Evolutionary conservation across 2,888 invertebrate genomes (phyloP).

Genomic region (Pachliopta kotzebuea): DNA sequence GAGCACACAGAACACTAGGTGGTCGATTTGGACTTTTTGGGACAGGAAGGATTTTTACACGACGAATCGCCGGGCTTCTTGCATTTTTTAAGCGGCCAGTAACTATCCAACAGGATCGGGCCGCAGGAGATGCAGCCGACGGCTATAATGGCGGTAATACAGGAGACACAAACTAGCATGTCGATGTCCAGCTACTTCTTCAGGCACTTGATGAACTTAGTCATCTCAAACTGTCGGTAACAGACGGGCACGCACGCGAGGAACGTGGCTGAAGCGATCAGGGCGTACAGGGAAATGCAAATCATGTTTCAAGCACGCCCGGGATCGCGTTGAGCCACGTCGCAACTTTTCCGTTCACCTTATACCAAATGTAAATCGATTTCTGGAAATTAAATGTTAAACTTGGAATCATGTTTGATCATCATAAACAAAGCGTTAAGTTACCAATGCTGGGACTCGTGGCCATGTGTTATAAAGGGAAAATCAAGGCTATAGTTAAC

Average conservation of each 20-base stretch:
- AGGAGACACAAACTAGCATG: conserved; percentile 57
- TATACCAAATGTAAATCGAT: conserved; percentile 4
- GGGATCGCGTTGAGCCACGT: conserved; percentile 18
- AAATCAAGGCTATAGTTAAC: too few species aligned
- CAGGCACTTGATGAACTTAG: conserved; percentile 57
- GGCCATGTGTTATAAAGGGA: too few species aligned
- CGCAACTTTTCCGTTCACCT: conserved; percentile 2
- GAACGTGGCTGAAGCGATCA: conserved; percentile 63
- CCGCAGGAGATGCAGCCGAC: conserved; percentile 50
- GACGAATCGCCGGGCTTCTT: conserved; percentile 21
- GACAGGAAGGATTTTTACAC: conserved; percentile 53
- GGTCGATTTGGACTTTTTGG: conserved; percentile 37
- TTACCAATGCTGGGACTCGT: too few species aligned
- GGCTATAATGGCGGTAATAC: conserved; percentile 48
- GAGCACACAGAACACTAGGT: conserved; percentile 9
- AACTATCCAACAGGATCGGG: conserved; percentile 49
- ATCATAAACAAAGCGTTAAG: too few species aligned
- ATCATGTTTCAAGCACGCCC: conserved; percentile 54
- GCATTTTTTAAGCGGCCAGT: conserved; percentile 40
- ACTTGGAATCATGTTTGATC: neutral
- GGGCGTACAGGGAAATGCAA: conserved; percentile 66
- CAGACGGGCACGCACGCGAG: conserved; percentile 68
- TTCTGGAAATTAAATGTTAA: conserved; percentile 10
- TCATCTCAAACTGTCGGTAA: conserved; percentile 53
- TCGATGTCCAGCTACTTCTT: conserved; percentile 43